Base-by-base conservation (phyloP, 2,113 vertebrate genomes). In the Grus americana region DNA sequence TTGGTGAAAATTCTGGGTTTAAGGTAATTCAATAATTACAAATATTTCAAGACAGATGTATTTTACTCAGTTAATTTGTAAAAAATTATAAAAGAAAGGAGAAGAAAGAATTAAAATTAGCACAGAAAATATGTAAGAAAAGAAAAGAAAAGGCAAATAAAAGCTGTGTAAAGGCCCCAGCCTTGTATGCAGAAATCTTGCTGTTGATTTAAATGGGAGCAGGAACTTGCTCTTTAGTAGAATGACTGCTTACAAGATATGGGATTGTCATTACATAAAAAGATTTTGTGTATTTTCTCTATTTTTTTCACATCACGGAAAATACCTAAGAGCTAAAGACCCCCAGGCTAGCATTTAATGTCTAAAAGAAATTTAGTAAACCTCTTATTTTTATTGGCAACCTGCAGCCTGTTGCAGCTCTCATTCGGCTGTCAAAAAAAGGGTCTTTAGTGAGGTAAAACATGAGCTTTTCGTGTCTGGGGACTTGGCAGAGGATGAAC, bases 341-440 rank as follows among this genome's bases (percentile, higher is more conserved):
- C 92, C 38, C 20, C 27, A 57, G 87, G 85, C 79, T 83, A 94
- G 57, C 59, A 79, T 89, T 90, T 90, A 96, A 85, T 84, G 65
- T 90, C 84, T 84, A 84, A 82, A 94, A 86, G n/a, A 86, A 90
- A 63, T 91, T 88, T 68, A 71, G 46, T 84, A 94, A 93, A 57
- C 63, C 72, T 88, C 76, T 95, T 89, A 44, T 90, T 93, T 94
- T 55, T 86, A 80, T 46, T 87, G 55, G 46, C 57, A 92, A 73
- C 50, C 24, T 93, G 50, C 65, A 88, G 73, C 90, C 84, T 90
- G 74, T 90, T 88, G 52, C 49, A 89, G 65, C 32, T 95, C 80
- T 90, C 62, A 81, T 85, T 76, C 58, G 81, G 40, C 94, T 94
- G 52, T 80, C 26, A 86, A 76, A 66, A 73, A 63, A 68, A 55